A percentile compares a stretch with the other conserved stretches of the same genome.
These are phyloP conservation scores for Gymnothorax reevesii DNA, from an alignment of 2,797 vertebrate species.

Conservation along the genomic window DNA sequence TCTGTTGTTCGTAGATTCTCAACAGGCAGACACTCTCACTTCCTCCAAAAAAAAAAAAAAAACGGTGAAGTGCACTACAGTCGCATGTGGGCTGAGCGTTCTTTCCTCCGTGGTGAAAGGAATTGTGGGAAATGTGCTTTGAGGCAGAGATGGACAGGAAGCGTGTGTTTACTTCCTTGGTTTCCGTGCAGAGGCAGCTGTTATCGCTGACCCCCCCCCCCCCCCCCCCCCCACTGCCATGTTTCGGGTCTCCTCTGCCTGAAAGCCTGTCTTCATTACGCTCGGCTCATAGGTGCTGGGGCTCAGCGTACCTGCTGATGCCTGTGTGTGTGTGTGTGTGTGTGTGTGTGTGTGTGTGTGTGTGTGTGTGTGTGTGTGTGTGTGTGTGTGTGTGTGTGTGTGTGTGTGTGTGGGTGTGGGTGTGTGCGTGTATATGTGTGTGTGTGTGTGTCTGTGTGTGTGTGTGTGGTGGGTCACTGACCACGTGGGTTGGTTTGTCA, in stretches of 20 bases:
- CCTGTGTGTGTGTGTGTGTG: neutral
- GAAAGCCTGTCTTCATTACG: neutral
- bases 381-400: neutral
- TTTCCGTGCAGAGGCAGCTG: conserved; percentile 66
- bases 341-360: neutral
- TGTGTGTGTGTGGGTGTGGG: neutral
- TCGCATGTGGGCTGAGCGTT: conserved; percentile 2
- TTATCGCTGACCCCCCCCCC: conserved; percentile 40
- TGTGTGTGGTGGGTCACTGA: conserved; percentile 33
- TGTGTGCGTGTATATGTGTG: neutral
- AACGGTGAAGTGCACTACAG: neutral
- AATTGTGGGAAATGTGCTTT: conserved; percentile 52
- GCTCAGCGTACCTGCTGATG: too few relatives aligned
- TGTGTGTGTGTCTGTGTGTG: neutral
- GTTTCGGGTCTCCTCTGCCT: conserved; percentile 2
- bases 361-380: neutral
- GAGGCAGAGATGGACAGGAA: conserved; percentile 73
- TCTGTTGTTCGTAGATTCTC: neutral
- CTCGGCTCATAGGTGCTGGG: neutral
- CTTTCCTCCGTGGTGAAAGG: conserved; percentile 27
- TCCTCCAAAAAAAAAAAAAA: neutral
- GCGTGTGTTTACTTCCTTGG: conserved; percentile 78
- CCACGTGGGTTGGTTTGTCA: conserved; percentile 68
- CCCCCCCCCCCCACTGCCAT: neutral
- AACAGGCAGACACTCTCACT: neutral